Base-by-base conservation (phyloP, 2,797 vertebrate genomes). In the Bovichtus diacanthus region DNA sequence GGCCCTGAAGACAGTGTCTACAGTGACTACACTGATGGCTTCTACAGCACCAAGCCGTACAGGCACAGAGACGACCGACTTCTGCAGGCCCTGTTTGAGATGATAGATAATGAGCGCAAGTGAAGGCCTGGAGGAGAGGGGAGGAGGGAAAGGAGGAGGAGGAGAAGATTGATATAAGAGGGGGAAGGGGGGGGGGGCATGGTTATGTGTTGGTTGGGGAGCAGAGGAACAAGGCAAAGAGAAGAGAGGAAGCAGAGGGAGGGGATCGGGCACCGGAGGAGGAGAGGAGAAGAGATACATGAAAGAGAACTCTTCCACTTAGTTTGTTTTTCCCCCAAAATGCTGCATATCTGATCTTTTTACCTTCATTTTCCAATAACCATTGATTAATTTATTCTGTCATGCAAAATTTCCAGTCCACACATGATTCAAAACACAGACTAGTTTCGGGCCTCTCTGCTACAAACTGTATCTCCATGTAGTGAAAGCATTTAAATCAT, bases 21-120 rank as follows among this genome's bases (percentile, higher is more conserved):
- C 85, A 96, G 91, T 63, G 96, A 98, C 94, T 98, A 99, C 58
- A 95, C 95, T 5, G 97, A 99, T 23, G 94, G 94, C 82, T 97
- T 99, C 93, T 99, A 99, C 90, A 96, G 94, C 80, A 88, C 85
- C 69, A 98, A 96, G 91, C 94, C 96, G 0, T 98, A 99, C 88
- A 96, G 96, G 86, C 97, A 99, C 93, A 95, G 97, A 91, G 97
- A 99, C 76, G 97, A 99, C 84, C 94, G 96, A 83, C 94, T 99
- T 92, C 93, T 99, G 74, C 97, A 99, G 88, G 97, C 97, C 0
- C 93, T 99, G 74, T 94, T 98, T 55, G 93, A 97, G 84, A 97
- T 99, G 86, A 84, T 98, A 19, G 95, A 95, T 9, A 94, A 96
- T 21, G 90, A 95, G 41, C 93, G 94, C 79, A 97, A 95, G 91